A percentile compares a stretch with the other conserved stretches of the same genome.
Evolutionary conservation across 2,113 vertebrate genomes (phyloP).

Genomic region (Syngnathus scovelli): DNA sequence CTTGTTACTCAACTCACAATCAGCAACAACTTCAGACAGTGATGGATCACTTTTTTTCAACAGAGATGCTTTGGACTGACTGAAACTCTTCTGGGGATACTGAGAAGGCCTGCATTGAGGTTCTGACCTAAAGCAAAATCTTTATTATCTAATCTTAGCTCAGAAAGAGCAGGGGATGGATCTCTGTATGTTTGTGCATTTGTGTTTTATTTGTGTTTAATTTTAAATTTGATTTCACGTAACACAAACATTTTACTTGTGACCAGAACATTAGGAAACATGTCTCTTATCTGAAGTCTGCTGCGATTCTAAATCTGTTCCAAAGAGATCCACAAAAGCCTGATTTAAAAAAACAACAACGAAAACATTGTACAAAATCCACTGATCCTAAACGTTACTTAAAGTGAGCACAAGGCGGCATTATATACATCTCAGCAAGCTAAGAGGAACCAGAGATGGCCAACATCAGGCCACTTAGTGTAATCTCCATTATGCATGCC

Average conservation of each 20-base stretch:
- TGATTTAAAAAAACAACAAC: not conserved
- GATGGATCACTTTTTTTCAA: constrained; percentile 1
- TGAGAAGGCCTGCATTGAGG: not conserved
- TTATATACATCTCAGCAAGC: not conserved
- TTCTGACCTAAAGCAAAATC: not conserved
- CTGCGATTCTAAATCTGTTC: no score
- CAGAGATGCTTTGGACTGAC: not conserved
- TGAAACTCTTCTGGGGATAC: not conserved
- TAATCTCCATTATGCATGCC: constrained; percentile 65
- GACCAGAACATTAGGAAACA: no score
- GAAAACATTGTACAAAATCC: constrained; percentile 14
- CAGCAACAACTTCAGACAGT: constrained; percentile 1
- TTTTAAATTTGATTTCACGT: no score
- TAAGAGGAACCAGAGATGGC: constrained; percentile 46
- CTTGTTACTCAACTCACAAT: constrained; percentile 2
- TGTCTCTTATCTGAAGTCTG: no score
- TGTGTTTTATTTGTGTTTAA: no score
- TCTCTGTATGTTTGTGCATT: no score
- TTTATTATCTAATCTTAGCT: not conserved
- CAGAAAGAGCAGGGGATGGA: not conserved
- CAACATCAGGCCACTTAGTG: constrained; percentile 35
- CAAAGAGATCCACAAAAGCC: not conserved
- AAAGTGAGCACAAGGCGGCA: constrained; percentile 26
- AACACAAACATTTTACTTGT: no score
- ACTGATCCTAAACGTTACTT: constrained; percentile 19